Conservation (phyloP, 2,888 invertebrate species). For the Caenorhabditis auriculariae region DNA sequence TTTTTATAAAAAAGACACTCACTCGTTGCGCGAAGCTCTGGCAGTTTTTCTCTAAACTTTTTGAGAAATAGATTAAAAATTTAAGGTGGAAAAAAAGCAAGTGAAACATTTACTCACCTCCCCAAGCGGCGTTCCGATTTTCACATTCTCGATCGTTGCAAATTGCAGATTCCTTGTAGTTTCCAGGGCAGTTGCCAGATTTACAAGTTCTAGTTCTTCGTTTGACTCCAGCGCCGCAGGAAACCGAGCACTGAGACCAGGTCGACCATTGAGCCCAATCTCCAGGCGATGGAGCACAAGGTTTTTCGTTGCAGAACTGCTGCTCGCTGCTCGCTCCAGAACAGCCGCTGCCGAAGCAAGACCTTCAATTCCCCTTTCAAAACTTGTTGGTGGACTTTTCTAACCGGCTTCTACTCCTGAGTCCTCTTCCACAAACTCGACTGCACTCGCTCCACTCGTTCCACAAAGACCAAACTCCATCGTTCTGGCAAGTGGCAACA, state of each 20-base stretch:
- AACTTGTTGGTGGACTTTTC: neutral
- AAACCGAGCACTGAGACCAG: conserved; percentile 48
- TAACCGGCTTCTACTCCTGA: conserved; percentile 52
- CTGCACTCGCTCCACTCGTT: conserved; percentile 57
- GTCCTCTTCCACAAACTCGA: conserved; percentile 55
- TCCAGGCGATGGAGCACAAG: conserved; percentile 39
- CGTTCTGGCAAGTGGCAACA: conserved; percentile 41
- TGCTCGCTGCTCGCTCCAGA: conserved; percentile 54
- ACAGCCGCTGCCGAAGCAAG: conserved; percentile 51
- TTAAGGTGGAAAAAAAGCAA: neutral
- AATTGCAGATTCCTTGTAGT: conserved; percentile 52
- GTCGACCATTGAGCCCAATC: conserved; percentile 43
- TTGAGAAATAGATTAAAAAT: too few species aligned
- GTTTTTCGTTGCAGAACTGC: conserved; percentile 59
- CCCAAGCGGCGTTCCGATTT: conserved; percentile 57
- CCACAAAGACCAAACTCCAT: conserved; percentile 41
- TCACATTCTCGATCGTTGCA: conserved; percentile 58
- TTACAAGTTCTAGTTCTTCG: conserved; percentile 55
- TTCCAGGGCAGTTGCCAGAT: conserved; percentile 56
- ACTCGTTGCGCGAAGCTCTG: too few species aligned
- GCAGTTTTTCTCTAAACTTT: too few species aligned
- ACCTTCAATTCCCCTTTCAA: conserved; percentile 27
- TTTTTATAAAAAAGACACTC: too few species aligned
- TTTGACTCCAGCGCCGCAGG: conserved; percentile 60
- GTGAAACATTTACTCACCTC: conserved; percentile 46